phyloP scores from a whole-genome alignment of 2,113 vertebrate genomes.

The Phodopus roborovskii region DNA sequence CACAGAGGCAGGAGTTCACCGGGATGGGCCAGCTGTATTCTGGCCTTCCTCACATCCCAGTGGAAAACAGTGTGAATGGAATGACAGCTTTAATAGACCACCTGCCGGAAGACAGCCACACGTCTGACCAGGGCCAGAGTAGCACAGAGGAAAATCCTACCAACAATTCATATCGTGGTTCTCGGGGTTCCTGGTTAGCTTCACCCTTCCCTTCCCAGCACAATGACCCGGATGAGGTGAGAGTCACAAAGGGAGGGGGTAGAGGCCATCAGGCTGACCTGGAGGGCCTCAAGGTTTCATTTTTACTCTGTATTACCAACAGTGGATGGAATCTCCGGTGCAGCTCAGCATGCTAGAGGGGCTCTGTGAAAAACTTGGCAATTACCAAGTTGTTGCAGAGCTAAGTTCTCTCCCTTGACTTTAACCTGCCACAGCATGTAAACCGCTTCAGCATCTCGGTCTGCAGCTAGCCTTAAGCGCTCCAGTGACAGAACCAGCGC shows the following conservation, averaged over 20 bases:
- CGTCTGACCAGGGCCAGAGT: too few species aligned
- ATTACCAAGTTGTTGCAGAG: neutral
- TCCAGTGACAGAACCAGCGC: neutral
- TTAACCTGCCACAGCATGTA: rapidly evolving
- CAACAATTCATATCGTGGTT: neutral
- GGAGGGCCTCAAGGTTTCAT: neutral
- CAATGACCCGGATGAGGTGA: rapidly evolving
- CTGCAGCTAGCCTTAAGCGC: too few species aligned
- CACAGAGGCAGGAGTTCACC: neutral
- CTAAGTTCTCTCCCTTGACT: neutral
- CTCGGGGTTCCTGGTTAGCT: neutral
- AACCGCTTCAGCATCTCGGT: rapidly evolving
- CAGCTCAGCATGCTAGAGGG: neutral
- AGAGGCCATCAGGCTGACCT: neutral
- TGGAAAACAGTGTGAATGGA: neutral
- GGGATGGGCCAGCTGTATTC: neutral
- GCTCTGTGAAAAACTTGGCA: neutral
- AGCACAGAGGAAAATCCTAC: neutral
- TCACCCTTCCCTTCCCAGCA: neutral
- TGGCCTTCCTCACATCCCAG: neutral
- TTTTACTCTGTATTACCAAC: neutral
- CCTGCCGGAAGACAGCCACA: neutral
- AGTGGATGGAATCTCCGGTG: neutral
- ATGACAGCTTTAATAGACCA: neutral
- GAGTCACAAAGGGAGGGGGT: neutral